A percentile compares a stretch with the other conserved stretches of the same genome.
Conservation (phyloP, 2,888 invertebrate species). For the Drosophila phalerata region DNA sequence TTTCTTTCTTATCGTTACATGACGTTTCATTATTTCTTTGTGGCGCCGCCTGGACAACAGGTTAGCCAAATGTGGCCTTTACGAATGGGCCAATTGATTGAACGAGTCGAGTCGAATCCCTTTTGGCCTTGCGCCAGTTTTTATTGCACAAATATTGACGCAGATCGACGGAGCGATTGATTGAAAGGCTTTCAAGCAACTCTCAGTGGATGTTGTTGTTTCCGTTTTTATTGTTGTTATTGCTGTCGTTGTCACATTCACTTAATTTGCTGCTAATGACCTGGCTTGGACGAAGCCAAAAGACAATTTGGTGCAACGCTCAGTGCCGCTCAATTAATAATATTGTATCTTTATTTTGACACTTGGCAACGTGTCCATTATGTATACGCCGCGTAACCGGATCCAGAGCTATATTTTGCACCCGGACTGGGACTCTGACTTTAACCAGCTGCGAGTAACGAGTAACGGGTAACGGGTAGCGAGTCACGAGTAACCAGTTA, state of each 20-base stretch:
- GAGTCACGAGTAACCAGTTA: slow-evolving; percentile 7
- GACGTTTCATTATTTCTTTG: slow-evolving; percentile 28
- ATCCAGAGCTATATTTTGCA: slow-evolving; percentile 5
- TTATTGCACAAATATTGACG: slow-evolving; percentile 60
- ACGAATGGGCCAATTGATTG: slow-evolving; percentile 50
- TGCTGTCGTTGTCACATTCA: slow-evolving; percentile 47
- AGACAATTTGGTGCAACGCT: slow-evolving; percentile 42
- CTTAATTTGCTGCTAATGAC: slow-evolving; percentile 71
- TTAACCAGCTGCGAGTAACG: not conserved
- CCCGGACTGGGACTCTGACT: slow-evolving; percentile 17
- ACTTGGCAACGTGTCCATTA: slow-evolving; percentile 53
- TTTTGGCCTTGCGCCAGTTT: slow-evolving; percentile 37
- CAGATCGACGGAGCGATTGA: slow-evolving; percentile 40
- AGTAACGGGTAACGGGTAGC: not conserved
- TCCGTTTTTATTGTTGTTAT: slow-evolving; percentile 18
- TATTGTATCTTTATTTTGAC: slow-evolving; percentile 57
- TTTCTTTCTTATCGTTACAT: slow-evolving; percentile 7
- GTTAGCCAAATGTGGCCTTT: slow-evolving; percentile 66
- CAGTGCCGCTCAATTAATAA: slow-evolving; percentile 49
- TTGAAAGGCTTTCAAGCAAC: slow-evolving; percentile 63
- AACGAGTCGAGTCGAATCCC: slow-evolving; percentile 42
- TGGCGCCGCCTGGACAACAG: slow-evolving; percentile 67
- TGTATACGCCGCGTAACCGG: slow-evolving; percentile 44
- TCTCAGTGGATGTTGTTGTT: slow-evolving; percentile 19
- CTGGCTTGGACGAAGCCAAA: slow-evolving; percentile 37